Evolutionary conservation across 2,888 invertebrate species (phyloP), one percentile per base, ranked within the genome.

Genomic region (Tenodera sinensis): DNA sequence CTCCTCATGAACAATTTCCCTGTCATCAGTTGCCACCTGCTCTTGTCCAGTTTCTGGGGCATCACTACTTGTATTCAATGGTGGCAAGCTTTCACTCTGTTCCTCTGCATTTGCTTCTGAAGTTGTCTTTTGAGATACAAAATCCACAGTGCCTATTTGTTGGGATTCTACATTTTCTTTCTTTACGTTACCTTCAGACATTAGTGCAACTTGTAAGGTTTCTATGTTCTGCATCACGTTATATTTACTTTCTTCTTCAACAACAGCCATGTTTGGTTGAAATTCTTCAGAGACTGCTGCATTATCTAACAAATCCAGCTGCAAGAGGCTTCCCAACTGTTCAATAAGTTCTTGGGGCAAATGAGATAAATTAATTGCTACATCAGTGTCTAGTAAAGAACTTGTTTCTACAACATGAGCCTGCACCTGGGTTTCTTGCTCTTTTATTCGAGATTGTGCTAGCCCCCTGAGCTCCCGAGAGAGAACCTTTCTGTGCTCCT

Each of bases 291-390:
- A 82, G 54, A 20, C 54, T 82, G 12, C 87, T 27, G 87, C 88
- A 89, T 34, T 54, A 28, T 88, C 85, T 28, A 83, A 28, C 3
- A 88, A 85, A 88, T 90, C 71, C 30, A 90, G 81, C 25, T 90
- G 89, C 88, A 90, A 88, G 30, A 90, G 83, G 28, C 84, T 90
- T 83, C 90, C 90, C 87, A 90, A 89, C 34, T 89, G 88, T 42
- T 90, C 89, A 30, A 90, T 90, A 28, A 90, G 87, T 84, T 90
- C 90, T 25, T 89, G 71, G 28, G 90, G 90, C 47, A 90, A 87
- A 84, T 88, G 90, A 27, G 84, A 89, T 15, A 90, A 84, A 83
- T 88, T 88, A 30, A 90, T 84, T 30, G 88, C 89, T 42, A 89
- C 83, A 84, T 90, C 89, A 83, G 90, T 88, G 86, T 90, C 90